Evolutionary conservation across 2,113 vertebrate species (phyloP).

Genomic region (Vulpes ferrilata): DNA sequence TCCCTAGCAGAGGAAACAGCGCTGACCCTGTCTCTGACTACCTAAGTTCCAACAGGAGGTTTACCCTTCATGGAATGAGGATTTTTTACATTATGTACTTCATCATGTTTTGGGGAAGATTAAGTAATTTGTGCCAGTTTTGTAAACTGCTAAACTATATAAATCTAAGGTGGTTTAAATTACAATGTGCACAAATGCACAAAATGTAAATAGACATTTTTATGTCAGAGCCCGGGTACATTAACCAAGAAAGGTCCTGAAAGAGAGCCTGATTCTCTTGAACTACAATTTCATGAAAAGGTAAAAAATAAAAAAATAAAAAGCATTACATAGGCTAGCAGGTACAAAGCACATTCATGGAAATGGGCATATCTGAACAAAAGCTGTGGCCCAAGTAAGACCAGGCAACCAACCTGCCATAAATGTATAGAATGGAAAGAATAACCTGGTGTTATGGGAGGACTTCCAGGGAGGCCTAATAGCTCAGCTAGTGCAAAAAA

Average conservation of each 20-base stretch:
- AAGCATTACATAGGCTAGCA: background rate
- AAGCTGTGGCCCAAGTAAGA: background rate
- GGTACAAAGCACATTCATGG: background rate
- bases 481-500: background rate
- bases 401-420: background rate
- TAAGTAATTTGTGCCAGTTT: slow-evolving; percentile 29
- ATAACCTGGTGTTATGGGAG: background rate
- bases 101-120: slow-evolving; percentile 17
- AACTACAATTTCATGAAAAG: slow-evolving; percentile 27
- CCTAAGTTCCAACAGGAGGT: background rate
- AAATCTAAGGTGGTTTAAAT: background rate
- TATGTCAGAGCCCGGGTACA: background rate
- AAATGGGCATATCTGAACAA: background rate
- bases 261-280: background rate
- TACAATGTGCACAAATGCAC: background rate
- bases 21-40: slow-evolving; percentile 33
- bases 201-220: slow-evolving; percentile 53
- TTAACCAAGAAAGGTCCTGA: slow-evolving; percentile 37
- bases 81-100: slow-evolving; percentile 1
- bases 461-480: background rate
- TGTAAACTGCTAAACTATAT: slow-evolving; percentile 17
- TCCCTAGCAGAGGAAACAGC: background rate
- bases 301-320: background rate
- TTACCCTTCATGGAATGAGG: background rate
- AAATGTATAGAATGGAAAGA: background rate